Percentiles rank a stretch among this genome's conserved stretches.
Evolutionary conservation across 2,888 invertebrate genomes (phyloP).

Genomic region (Eupelmus urozonus): DNA sequence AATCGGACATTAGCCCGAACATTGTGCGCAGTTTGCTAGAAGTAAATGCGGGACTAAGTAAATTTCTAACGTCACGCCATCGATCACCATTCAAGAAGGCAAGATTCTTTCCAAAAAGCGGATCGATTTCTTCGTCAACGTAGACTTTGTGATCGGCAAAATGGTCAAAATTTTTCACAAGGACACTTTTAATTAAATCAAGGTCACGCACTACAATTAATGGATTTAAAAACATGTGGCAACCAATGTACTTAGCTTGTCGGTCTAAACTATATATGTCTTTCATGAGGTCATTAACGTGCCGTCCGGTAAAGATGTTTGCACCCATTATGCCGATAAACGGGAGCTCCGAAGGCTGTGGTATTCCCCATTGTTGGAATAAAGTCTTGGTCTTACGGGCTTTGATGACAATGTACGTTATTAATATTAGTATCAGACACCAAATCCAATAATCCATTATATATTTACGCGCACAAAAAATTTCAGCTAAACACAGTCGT

Average conservation of each 20-base stretch:
- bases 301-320: no score
- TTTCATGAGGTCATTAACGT: background rate
- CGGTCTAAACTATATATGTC: slow-evolving; percentile 14
- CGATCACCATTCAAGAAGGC: slow-evolving; percentile 71
- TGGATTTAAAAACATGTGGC: slow-evolving; percentile 39
- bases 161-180: slow-evolving; percentile 67
- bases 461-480: no score
- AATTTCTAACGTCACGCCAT: slow-evolving; percentile 79
- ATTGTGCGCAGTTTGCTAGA: slow-evolving; percentile 80
- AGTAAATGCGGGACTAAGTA: slow-evolving; percentile 80
- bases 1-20: slow-evolving; percentile 76
- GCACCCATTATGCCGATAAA: background rate
- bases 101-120: slow-evolving; percentile 60
- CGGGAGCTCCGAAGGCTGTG: slow-evolving; percentile 7
- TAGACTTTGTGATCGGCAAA: slow-evolving; percentile 67
- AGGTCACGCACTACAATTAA: slow-evolving; percentile 43
- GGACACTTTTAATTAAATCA: slow-evolving; percentile 52
- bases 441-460: background rate
- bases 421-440: no score
- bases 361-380: background rate
- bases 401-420: no score
- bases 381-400: no score
- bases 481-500: background rate
- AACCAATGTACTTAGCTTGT: slow-evolving; percentile 45
- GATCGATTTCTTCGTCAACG: slow-evolving; percentile 57